These are phyloP conservation scores for Tyria jacobaeae DNA, from an alignment of 2,888 invertebrate genomes.

Conservation along the genomic window DNA sequence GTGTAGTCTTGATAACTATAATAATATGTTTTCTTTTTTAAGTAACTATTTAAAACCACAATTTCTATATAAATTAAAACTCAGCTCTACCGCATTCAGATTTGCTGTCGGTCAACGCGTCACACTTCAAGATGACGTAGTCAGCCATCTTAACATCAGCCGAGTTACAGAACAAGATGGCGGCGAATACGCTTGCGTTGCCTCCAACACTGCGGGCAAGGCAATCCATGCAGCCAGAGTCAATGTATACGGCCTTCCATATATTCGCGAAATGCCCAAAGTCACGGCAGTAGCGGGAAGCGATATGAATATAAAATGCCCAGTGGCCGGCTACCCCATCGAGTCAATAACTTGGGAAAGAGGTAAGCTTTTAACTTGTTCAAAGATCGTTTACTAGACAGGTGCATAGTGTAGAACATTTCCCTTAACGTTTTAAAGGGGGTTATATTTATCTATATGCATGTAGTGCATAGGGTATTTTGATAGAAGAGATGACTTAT, in stretches of 20 bases:
- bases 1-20: no score
- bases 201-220: conserved; percentile 93
- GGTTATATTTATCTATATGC: neutral
- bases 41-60: neutral
- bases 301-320: conserved; percentile 94
- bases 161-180: conserved; percentile 95
- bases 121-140: conserved; percentile 96
- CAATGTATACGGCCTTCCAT: conserved; percentile 95
- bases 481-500: no score
- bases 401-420: conserved; percentile 26
- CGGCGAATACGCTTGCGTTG: conserved; percentile 95
- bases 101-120: conserved; percentile 97
- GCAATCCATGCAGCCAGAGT: conserved; percentile 94
- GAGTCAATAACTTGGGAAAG: conserved; percentile 96
- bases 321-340: conserved; percentile 96
- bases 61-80: neutral
- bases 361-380: conserved; percentile 85
- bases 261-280: conserved; percentile 95
- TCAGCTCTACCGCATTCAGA: conserved; percentile 70
- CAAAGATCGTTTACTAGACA: conserved; percentile 25
- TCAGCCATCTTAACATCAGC: conserved; percentile 96
- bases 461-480: no score
- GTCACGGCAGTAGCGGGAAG: conserved; percentile 95
- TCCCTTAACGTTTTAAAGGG: neutral
- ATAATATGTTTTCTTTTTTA: neutral